Conservation (phyloP, 1,140 invertebrate genomes). For the Heliconius hermathena region DNA sequence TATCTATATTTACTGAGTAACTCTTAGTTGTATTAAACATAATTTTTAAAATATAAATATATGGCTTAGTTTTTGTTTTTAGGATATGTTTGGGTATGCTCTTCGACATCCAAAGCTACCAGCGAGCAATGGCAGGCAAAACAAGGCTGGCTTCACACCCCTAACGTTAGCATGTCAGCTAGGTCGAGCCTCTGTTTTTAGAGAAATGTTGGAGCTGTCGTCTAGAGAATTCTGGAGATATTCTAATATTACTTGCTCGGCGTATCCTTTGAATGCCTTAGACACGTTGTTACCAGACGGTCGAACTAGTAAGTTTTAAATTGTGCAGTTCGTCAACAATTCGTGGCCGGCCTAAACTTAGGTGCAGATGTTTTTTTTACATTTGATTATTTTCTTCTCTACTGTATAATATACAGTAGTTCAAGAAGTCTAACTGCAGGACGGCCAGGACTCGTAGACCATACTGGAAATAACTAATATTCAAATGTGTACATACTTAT, state of each 20-base stretch:
- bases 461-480: too few relatives aligned
- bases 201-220: conserved; percentile 98
- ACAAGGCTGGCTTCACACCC: conserved; percentile 95
- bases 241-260: conserved; percentile 99
- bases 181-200: conserved; percentile 96
- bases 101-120: conserved; percentile 95
- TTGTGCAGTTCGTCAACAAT: neutral
- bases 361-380: too few relatives aligned
- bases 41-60: neutral
- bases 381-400: too few relatives aligned
- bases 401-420: too few relatives aligned
- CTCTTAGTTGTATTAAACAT: too few relatives aligned
- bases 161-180: conserved; percentile 97
- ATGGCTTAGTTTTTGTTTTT: neutral
- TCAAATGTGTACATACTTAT: too few relatives aligned
- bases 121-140: conserved; percentile 94
- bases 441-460: too few relatives aligned
- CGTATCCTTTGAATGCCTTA: conserved; percentile 96
- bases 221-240: conserved; percentile 99
- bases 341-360: too few relatives aligned
- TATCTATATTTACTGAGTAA: too few relatives aligned
- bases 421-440: too few relatives aligned
- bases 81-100: conserved; percentile 99
- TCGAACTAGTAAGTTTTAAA: conserved; percentile 82
- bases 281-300: conserved; percentile 97